Base-by-base conservation (phyloP, 2,113 vertebrate species). In the Xyrauchen texanus region DNA sequence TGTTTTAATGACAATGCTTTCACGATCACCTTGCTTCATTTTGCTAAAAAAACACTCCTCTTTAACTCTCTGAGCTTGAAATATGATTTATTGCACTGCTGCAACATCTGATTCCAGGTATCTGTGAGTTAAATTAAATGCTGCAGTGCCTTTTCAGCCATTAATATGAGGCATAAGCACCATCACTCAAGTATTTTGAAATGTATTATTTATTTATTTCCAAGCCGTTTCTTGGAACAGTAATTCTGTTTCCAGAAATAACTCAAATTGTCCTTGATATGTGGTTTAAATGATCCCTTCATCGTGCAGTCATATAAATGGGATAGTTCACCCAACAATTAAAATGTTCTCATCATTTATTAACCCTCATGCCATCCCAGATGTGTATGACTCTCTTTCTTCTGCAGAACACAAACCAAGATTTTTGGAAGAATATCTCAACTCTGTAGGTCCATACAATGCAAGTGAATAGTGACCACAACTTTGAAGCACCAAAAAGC, bases 161-260 rank as follows among this genome's bases (percentile, higher is more conserved):
- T 60, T 72, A 44, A 44, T 70, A 55, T 72, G 44, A 34, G 6
- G 15, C 15, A 73, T 61, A n/a, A 71, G 4, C 53, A 72, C 52
- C 13, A 72, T 72, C 46, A 60, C 6, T 74, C 45, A 74, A 62
- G 58, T 62, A 62, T 74, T 62, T 62, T 74, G 45, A 74, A 51
- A 74, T 62, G 7, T 57, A 74, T 74, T 74, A 13, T 8, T 51
- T 74, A 49, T 74, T 74, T 45, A 49, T n/a, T 62, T 62, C 45
- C 44, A 69, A 42, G 45, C 11, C 49, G 71, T 49, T 74, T 74
- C 16, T 11, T 11, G 5, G 21, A 34, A 49, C 7, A 34, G 57
- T 11, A 74, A 15, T 62, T 73, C 5, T 62, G 11, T 15, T 62
- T 61, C 45, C 47, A 11, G 58, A 61, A 51, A 4, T 44, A 34